These are phyloP conservation scores for Corythoichthys intestinalis DNA, from an alignment of 2,113 vertebrate species.

Conservation along the genomic window DNA sequence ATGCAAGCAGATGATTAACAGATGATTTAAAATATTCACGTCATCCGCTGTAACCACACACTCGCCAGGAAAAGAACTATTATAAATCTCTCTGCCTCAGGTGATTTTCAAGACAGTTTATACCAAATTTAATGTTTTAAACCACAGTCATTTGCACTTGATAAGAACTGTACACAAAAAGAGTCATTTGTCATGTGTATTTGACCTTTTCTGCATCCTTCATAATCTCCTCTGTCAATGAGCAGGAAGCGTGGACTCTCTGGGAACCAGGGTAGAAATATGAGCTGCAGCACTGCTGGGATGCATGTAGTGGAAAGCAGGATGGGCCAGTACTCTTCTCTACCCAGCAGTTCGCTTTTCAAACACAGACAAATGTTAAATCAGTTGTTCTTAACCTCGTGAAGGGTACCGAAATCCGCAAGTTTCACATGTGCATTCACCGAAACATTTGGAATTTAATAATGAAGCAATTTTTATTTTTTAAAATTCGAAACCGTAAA, in stretches of 20 bases:
- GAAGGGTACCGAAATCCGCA: no score
- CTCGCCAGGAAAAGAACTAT: not conserved
- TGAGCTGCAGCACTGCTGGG: slow-evolving; percentile 80
- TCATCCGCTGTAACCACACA: slow-evolving; percentile 23
- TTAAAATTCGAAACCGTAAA: no score
- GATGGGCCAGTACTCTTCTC: slow-evolving; percentile 73
- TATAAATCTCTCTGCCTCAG: not conserved
- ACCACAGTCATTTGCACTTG: slow-evolving; percentile 17
- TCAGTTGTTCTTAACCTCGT: no score
- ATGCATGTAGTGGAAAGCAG: slow-evolving; percentile 79
- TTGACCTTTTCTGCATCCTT: slow-evolving; percentile 75
- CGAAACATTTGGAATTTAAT: no score
- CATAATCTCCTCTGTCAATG: slow-evolving; percentile 77
- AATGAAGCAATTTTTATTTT: no score
- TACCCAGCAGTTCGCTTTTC: slow-evolving; percentile 80
- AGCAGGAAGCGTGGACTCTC: slow-evolving; percentile 87
- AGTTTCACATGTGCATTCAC: no score
- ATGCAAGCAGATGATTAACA: slow-evolving; percentile 20
- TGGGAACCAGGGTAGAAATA: slow-evolving; percentile 83
- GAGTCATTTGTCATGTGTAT: not conserved
- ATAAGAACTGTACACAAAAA: not conserved
- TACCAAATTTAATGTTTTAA: not conserved
- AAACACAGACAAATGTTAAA: slow-evolving; percentile 12
- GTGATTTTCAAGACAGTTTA: slow-evolving; percentile 6
- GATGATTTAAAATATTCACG: slow-evolving; percentile 3